Percentiles rank a stretch among this genome's conserved stretches.
These are phyloP conservation scores for Delichon dasypus DNA, from an alignment of 2,797 vertebrate species.

Conservation along the genomic window DNA sequence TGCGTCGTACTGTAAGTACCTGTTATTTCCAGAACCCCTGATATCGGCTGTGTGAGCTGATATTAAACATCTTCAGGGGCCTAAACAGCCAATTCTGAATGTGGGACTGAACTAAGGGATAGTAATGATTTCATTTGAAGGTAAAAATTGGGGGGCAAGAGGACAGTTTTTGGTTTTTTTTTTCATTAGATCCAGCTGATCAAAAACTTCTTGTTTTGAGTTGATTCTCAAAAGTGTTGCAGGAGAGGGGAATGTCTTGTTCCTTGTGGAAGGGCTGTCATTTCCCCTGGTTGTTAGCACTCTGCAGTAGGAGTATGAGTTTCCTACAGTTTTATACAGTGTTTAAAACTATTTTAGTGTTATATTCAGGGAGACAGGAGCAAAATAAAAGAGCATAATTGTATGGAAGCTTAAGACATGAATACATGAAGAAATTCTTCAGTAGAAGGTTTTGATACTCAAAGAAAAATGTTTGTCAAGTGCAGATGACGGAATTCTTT, in stretches of 20 bases:
- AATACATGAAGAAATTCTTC: background rate
- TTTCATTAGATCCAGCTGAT: background rate
- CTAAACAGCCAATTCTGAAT: background rate
- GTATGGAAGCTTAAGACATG: background rate
- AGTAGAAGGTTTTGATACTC: background rate
- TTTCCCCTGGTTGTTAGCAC: background rate
- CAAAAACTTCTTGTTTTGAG: background rate
- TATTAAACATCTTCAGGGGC: background rate
- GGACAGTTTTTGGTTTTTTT: background rate
- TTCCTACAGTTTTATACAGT: background rate
- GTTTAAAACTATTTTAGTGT: background rate
- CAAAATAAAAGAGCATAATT: background rate
- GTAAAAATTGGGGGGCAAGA: background rate
- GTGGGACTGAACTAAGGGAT: background rate
- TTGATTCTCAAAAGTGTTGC: background rate
- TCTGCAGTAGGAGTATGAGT: background rate
- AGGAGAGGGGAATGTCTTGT: background rate
- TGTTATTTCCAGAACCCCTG: background rate
- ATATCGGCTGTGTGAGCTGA: background rate
- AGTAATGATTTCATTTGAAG: background rate
- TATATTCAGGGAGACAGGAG: background rate
- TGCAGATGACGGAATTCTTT: background rate
- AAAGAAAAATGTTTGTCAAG: background rate
- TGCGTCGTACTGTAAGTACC: slow-evolving; percentile 43
- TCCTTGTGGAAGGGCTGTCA: background rate